These are phyloP conservation scores for Cherax destructor DNA, from an alignment of 1,140 invertebrate genomes.

Conservation along the genomic window DNA sequence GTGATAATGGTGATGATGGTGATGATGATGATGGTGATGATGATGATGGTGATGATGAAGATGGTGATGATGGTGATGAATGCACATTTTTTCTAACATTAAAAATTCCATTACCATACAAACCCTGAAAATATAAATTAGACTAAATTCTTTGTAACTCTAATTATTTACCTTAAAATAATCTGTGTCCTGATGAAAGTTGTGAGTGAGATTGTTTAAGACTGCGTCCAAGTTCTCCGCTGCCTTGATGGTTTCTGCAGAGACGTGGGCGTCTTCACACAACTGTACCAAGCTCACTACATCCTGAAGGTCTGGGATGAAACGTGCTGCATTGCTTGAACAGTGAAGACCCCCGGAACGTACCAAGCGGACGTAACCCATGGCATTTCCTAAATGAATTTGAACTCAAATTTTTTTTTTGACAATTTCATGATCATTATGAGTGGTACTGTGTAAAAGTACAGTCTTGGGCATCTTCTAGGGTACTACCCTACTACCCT, in stretches of 20 bases:
- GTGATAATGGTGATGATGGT: too few relatives aligned
- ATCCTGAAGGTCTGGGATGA: conserved; percentile 89
- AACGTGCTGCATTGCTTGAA: conserved; percentile 91
- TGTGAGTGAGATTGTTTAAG: conserved; percentile 86
- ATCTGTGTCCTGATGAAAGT: conserved; percentile 94
- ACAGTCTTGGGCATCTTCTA: too few relatives aligned
- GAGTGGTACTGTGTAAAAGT: too few relatives aligned
- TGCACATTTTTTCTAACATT: background rate
- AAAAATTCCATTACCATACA: background rate
- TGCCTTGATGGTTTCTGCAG: conserved; percentile 78
- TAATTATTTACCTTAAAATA: conserved; percentile 86
- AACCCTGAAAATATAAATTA: background rate
- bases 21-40: too few relatives aligned
- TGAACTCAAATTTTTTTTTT: background rate
- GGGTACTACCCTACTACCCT: too few relatives aligned
- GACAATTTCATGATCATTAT: background rate
- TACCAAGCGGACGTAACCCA: conserved; percentile 97
- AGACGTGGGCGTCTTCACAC: conserved; percentile 76
- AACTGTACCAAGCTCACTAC: conserved; percentile 81
- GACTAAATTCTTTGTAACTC: conserved; percentile 9
- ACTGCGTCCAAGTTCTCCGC: conserved; percentile 86
- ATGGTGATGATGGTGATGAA: too few relatives aligned
- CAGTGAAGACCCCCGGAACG: conserved; percentile 95
- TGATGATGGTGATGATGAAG: too few relatives aligned
- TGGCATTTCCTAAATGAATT: conserved; percentile 85